Evolutionary conservation across 2,113 vertebrate species (phyloP), one percentile per base, ranked within the genome.

Genomic region (Mirounga angustirostris): DNA sequence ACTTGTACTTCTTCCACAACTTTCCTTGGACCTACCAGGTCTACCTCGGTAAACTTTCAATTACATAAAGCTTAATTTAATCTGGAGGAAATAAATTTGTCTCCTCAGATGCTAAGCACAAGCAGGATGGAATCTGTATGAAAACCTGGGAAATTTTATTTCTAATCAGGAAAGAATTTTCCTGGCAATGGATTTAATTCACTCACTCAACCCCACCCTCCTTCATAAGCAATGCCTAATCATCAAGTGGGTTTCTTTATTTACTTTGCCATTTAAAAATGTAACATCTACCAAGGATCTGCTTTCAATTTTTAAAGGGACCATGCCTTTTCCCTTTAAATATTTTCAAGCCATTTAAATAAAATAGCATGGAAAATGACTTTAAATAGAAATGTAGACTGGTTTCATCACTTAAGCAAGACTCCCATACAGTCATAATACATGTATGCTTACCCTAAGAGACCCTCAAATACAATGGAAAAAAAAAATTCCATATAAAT

Each of bases 81-180:
- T 73, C 30, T 93, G 14, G 8, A 96, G 92, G 82, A 79, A 95
- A 88, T n/a, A 43, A 90, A 54, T 81, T 58, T 95, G 69, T 91
- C 54, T 89, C 14, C 36, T 93, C 67, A 91, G 33, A 78, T 36
- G 52, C n/a, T 89, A 78, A 4, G 2, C 26, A 52, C 50, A 92
- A 94, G 69, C 30, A 33, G 21, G 50, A 73, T 43, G 59, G n/a
- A 88, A 92, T 95, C 21, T 92, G 58, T 83, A 65, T 87, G 36
- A 88, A 95, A 95, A 43, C 5, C 73, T 89, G 46, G 52, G 71
- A 93, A 95, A 43, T 82, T 78, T 92, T 83, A 91, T 83, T 96
- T 95, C 69, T 83, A 91, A 89, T 86, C 61, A 97, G 76, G 22
- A 97, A 97, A 89, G 59, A 95, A 97, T 97, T 96, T 96, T 94